Base-by-base conservation (phyloP, 2,797 vertebrate species). In the Anas bernieri region DNA sequence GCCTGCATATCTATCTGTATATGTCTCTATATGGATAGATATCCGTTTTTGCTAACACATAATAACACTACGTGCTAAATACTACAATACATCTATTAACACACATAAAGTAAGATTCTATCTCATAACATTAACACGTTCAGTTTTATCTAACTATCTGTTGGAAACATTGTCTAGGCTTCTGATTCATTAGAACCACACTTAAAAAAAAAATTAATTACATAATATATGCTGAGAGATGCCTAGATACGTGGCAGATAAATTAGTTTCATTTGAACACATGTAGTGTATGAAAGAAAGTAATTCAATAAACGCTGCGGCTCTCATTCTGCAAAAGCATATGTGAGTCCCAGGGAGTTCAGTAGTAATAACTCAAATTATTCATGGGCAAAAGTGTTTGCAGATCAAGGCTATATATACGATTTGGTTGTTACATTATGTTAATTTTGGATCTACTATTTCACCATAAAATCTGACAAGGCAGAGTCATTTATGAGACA, bases 391-490 rank as follows among this genome's bases (percentile, higher is more conserved):
- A 81, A 93, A 94, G 81, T 83, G 64, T 90, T 94, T 95, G 81
- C 81, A 92, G 90, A 94, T 93, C 90, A 94, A 93, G 92, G 86
- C 94, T 90, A 77, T 90, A 83, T 64, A 77, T 77, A 81, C 0
- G 2, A 88, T 89, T 94, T 94, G 81, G 88, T 96, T 95, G 95
- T 85, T 94, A 72, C 62, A 86, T 90, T 94, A 96, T 92, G 90
- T 50, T 95, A 97, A 94, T 94, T 94, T 91, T 66, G 81, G 64
- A 93, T 93, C 77, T 80, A 92, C 91, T 94, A 93, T 86, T 96
- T 94, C 86, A 94, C 94, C 95, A 94, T 94, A 95, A 97, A 96
- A 95, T 92, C 93, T 94, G 96, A 95, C 94, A 95, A 96, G 88
- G 72, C 88, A 96, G 88, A 95, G 66, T 89, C 78, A 94, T 94